phyloP scores from a whole-genome alignment of 1,140 invertebrate species.

The Drosophila murphyi region DNA sequence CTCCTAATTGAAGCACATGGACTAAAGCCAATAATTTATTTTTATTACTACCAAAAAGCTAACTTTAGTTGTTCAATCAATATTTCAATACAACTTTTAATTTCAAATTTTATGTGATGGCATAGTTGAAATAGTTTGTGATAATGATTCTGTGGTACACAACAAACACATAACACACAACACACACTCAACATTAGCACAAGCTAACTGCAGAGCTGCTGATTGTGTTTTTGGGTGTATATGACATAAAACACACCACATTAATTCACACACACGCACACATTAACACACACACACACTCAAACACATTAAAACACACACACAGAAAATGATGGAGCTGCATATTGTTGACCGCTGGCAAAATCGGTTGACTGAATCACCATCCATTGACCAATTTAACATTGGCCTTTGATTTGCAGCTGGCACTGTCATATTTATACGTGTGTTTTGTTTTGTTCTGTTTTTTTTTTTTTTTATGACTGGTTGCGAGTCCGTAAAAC shows the following conservation, averaged over 20 bases:
- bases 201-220: background rate
- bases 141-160: no score
- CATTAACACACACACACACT: background rate
- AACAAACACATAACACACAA: no score
- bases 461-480: background rate
- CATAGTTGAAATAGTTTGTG: no score
- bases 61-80: no score
- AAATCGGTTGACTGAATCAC: conserved; percentile 30
- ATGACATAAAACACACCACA: conserved; percentile 25
- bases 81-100: no score
- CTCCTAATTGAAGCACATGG: no score
- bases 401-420: conserved; percentile 58
- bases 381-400: conserved; percentile 37
- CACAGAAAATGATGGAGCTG: conserved; percentile 6
- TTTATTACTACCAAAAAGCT: no score
- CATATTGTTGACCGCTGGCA: conserved; percentile 36
- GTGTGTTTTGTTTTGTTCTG: background rate
- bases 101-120: no score
- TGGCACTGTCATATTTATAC: conserved; percentile 27
- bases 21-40: no score
- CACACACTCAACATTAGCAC: no score
- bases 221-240: background rate
- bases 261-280: conserved; percentile 12
- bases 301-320: background rate
- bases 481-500: conserved; percentile 36